Base-by-base conservation (phyloP, 2,888 invertebrate genomes). In the Lymantria monacha region DNA sequence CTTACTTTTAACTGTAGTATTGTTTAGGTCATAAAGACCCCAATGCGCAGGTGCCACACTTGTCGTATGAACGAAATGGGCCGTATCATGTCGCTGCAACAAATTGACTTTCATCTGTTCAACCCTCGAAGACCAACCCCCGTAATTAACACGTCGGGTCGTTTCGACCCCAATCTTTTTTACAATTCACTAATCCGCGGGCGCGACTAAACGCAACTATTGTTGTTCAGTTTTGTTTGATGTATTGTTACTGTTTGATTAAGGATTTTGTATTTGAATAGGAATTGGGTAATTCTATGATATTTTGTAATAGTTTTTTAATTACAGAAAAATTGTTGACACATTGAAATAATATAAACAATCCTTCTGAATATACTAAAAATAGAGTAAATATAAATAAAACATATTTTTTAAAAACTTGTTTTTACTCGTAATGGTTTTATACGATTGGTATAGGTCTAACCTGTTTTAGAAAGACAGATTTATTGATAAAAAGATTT, bases 71-170 rank as follows among this genome's bases (percentile, higher is more conserved):
- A 89, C 86, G 91, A 93, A 93, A 93, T 93, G 93, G 92, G 92
- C 92, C 90, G 91, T 92, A 92, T 93, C 93, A 92, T 93, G 93
- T 92, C 87, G 92, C 90, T 88, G 92, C 88, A 92, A 92, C 93
- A 93, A 93, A 93, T 93, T 93, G 93, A 92, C 92, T 92, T 91
- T 87, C 91, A 88, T 92, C 91, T 89, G 91, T 85, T 76, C 74
- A 80, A 77, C 86, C 85, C 87, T 81, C 84, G 76, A 75, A 67
- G 78, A 69, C 84, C 88, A 83, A 81, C 91, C 92, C 92, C 85
- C 83, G 83, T 91, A 91, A 92, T 92, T 92, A 92, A 91, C 91
- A 91, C 91, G 83, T 91, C 79, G 88, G 82, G 77, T 80, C 80
- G 75, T 74, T 76, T 71, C 74, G 76, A 76, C 87, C 88, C 88